These are phyloP conservation scores for Lepidotrigona ventralis DNA, from an alignment of 1,140 invertebrate genomes.

Conservation along the genomic window DNA sequence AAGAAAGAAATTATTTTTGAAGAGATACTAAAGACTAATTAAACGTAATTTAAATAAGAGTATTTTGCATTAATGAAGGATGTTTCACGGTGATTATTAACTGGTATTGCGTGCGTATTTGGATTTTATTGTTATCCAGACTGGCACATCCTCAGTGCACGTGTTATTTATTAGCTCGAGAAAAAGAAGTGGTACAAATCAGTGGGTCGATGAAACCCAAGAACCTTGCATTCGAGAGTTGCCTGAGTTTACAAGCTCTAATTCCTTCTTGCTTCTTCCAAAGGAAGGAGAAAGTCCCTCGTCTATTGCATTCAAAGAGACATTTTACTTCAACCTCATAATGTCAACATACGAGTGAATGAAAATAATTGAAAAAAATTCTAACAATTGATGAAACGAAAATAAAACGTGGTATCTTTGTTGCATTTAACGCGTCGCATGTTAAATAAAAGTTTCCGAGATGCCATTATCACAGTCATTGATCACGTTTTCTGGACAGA, in stretches of 20 bases:
- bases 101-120: background rate
- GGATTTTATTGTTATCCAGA: conserved; percentile 24
- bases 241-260: conserved; percentile 56
- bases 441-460: too few relatives aligned
- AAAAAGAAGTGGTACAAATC: conserved; percentile 60
- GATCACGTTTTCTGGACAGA: conserved; percentile 13
- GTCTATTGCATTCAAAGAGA: background rate
- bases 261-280: conserved; percentile 45
- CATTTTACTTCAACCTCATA: background rate
- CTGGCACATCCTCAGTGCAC: background rate
- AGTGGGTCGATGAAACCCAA: conserved; percentile 60
- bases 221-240: conserved; percentile 57
- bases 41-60: background rate
- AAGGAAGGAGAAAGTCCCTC: conserved; percentile 58
- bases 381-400: background rate
- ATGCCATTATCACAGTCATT: background rate
- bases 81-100: background rate
- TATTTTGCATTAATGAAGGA: background rate
- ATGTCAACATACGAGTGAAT: background rate
- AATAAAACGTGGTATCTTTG: background rate
- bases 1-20: background rate
- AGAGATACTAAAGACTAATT: too few relatives aligned
- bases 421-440: background rate
- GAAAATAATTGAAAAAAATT: background rate
- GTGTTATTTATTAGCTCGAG: conserved; percentile 42